Conservation (phyloP, 2,797 vertebrate genomes). For the Parauchenoglanis ngamensis region DNA sequence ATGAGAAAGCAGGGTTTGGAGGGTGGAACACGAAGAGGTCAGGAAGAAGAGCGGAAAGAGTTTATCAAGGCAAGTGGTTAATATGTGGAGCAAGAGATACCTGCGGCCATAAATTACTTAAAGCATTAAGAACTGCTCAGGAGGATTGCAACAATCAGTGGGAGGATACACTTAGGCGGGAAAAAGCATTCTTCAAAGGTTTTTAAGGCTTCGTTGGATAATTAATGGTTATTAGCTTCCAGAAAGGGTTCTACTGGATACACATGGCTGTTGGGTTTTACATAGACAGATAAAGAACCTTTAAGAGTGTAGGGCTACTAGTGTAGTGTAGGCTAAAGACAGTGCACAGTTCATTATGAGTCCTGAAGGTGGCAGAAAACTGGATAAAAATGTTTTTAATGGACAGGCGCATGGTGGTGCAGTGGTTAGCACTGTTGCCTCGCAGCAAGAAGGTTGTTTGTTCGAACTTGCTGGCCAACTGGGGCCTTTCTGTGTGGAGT, state of each 20-base stretch:
- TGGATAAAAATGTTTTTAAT: not conserved
- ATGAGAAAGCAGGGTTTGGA: not conserved
- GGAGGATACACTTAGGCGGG: too few species aligned
- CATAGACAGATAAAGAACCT: not conserved
- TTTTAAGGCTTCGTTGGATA: not conserved
- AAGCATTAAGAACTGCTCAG: not conserved
- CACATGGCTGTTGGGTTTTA: not conserved
- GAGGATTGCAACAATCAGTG: too few species aligned
- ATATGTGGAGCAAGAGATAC: not conserved
- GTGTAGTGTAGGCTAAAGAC: not conserved
- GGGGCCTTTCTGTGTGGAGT: too few species aligned
- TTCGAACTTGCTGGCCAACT: too few species aligned
- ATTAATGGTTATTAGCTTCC: not conserved
- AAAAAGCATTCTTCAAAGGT: not conserved
- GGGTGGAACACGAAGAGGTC: not conserved
- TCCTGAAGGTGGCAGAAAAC: not conserved
- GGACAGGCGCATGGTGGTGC: too few species aligned
- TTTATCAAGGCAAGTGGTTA: not conserved
- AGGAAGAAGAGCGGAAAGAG: not conserved
- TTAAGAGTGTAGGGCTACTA: not conserved
- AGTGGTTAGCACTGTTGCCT: too few species aligned
- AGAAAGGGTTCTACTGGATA: not conserved
- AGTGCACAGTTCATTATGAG: not conserved
- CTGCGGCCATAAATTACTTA: too few species aligned
- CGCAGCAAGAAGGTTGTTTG: too few species aligned